Evolutionary conservation across 1,140 invertebrate genomes (phyloP).

Genomic region (Bombus superbus): DNA sequence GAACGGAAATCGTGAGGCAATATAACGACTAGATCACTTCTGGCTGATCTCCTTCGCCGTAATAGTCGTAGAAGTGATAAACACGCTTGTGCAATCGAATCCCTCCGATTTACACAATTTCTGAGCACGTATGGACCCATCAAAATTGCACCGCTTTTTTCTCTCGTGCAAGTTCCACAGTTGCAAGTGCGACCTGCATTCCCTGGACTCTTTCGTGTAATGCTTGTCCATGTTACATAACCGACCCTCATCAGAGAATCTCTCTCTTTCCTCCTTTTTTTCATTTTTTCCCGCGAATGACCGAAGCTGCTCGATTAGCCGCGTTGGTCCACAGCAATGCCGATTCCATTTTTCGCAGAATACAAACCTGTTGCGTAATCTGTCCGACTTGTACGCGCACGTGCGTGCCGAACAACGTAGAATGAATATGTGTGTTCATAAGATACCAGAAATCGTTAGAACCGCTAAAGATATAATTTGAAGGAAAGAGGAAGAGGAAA

Average conservation of each 20-base stretch:
- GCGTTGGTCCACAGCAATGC: neutral
- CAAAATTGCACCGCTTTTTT: constrained; percentile 29
- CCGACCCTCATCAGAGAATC: neutral
- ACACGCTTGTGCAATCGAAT: constrained; percentile 45
- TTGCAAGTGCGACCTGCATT: constrained; percentile 23
- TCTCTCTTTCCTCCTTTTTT: neutral
- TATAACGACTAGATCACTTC: constrained; percentile 37
- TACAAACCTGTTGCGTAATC: neutral
- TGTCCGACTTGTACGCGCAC: neutral
- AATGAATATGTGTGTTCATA: neutral
- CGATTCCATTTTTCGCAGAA: neutral
- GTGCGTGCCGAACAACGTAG: neutral
- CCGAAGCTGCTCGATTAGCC: neutral
- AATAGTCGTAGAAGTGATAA: neutral
- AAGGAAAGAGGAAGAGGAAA: neutral
- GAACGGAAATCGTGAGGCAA: constrained; percentile 34
- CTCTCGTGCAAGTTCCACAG: too few relatives aligned
- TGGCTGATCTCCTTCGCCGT: constrained; percentile 16
- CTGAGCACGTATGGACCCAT: neutral
- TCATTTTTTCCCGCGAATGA: neutral
- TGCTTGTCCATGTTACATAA: constrained; percentile 37
- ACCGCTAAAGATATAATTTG: constrained; percentile 9
- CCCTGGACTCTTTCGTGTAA: constrained; percentile 19
- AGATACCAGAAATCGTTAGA: constrained; percentile 4
- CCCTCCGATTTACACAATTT: constrained; percentile 46